Conservation (phyloP, 2,113 vertebrate genomes). For the Spheniscus mendiculus region DNA sequence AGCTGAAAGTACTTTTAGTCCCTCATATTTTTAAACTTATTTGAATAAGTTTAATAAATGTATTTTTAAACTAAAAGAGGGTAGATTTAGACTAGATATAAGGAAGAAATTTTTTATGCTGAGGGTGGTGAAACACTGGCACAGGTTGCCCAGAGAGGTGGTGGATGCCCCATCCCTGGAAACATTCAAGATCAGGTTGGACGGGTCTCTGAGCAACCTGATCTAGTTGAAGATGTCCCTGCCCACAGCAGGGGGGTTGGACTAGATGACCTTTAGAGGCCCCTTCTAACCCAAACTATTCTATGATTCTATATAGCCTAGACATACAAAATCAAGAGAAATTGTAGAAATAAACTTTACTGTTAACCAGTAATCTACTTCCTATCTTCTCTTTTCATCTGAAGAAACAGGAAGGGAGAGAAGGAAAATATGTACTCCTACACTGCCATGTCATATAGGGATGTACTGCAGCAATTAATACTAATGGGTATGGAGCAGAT, state of each 20-base stretch:
- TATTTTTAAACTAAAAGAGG: not conserved
- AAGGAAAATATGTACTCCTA: not conserved
- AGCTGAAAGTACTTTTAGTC: not conserved
- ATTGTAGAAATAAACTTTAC: not conserved
- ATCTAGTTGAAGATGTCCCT: not conserved
- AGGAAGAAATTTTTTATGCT: not conserved
- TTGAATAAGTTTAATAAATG: not conserved
- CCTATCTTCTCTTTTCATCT: not conserved
- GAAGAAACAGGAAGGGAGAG: not conserved
- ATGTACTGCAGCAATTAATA: not conserved
- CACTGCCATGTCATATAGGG: not conserved
- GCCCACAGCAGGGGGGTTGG: not conserved
- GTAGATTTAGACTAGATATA: not conserved
- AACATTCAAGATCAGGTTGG: not conserved
- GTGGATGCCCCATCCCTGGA: too few relatives aligned
- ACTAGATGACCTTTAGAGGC: not conserved
- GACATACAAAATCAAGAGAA: not conserved
- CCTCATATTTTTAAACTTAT: not conserved
- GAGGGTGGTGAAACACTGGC: too few relatives aligned
- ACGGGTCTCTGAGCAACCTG: rapidly evolving
- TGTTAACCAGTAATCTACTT: not conserved
- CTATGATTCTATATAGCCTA: not conserved
- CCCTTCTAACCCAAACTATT: not conserved
- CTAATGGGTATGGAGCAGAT: not conserved
- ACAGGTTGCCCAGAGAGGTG: not conserved